A percentile compares a stretch with the other conserved stretches of the same genome.
Conservation (phyloP, 2,113 vertebrate species). For the Rhynchopsitta pachyrhyncha region DNA sequence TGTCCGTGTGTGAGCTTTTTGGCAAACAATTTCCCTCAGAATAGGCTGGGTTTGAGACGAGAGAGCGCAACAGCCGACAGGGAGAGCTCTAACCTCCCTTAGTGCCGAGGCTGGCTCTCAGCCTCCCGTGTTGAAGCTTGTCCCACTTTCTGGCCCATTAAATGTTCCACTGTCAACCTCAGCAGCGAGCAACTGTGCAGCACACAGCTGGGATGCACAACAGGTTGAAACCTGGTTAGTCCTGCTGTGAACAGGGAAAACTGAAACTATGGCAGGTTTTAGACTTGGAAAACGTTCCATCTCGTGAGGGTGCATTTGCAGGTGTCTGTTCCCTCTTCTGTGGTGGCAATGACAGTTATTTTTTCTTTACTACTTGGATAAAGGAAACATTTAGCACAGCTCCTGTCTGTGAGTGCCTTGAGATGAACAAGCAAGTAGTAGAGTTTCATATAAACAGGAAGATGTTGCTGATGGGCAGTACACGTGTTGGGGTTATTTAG, state of each 20-base stretch:
- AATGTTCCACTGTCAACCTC: not conserved
- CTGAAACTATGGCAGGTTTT: not conserved
- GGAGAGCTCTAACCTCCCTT: slow-evolving; percentile 19
- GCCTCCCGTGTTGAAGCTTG: not conserved
- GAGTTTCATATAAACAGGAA: not conserved
- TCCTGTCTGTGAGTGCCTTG: not conserved
- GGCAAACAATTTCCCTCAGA: not conserved
- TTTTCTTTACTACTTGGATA: not conserved
- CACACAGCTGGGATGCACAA: not conserved
- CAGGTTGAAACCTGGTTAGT: not conserved
- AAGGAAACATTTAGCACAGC: not conserved
- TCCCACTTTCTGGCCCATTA: not conserved
- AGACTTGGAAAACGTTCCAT: not conserved
- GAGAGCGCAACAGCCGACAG: not conserved
- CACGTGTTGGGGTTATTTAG: accelerated
- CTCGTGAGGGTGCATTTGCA: not conserved
- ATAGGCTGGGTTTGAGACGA: not conserved
- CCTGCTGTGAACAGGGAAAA: not conserved
- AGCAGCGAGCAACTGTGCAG: not conserved
- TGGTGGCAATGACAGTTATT: not conserved
- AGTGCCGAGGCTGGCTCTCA: accelerated
- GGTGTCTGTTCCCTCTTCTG: not conserved
- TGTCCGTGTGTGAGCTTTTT: accelerated
- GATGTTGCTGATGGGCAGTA: not conserved
- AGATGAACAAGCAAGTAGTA: not conserved